phyloP scores from a whole-genome alignment of 1,140 invertebrate species.

The Drosophila oshimai region DNA sequence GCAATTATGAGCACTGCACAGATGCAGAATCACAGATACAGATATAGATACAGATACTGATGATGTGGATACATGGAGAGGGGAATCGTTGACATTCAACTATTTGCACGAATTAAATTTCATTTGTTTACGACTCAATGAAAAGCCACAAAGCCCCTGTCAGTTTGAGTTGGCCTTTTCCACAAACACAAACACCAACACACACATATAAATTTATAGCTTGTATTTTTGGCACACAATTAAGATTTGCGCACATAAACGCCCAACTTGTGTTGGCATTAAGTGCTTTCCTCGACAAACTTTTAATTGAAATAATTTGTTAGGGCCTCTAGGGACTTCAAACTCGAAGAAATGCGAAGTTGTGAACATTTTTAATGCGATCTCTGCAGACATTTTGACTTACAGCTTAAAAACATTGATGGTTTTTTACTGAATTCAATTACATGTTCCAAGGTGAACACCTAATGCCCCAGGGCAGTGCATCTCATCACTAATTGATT shows the following conservation, averaged over 20 bases:
- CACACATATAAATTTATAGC: slow-evolving; percentile 56
- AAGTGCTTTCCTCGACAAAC: slow-evolving; percentile 67
- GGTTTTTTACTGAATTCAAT: slow-evolving; percentile 25
- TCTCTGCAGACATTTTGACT: slow-evolving; percentile 2
- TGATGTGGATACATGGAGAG: not conserved
- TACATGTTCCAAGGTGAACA: not conserved
- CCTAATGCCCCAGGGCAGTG: not conserved
- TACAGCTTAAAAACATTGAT: slow-evolving; percentile 15
- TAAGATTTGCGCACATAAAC: slow-evolving; percentile 75
- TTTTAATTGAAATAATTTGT: slow-evolving; percentile 80
- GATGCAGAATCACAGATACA: not conserved
- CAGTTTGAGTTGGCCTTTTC: slow-evolving; percentile 16
- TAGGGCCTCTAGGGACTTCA: slow-evolving; percentile 42
- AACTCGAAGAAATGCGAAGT: not conserved
- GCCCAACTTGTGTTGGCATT: slow-evolving; percentile 70
- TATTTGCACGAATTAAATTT: slow-evolving; percentile 69
- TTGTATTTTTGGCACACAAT: slow-evolving; percentile 70
- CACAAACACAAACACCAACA: not conserved
- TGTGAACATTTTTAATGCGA: not conserved
- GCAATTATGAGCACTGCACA: slow-evolving; percentile 16
- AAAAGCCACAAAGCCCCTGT: slow-evolving; percentile 70
- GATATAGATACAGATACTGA: not conserved
- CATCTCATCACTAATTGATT: slow-evolving; percentile 2
- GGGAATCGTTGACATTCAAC: slow-evolving; percentile 37
- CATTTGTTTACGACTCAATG: slow-evolving; percentile 73